Evolutionary conservation across 2,888 invertebrate species (phyloP).

Genomic region (Drosophila recens): DNA sequence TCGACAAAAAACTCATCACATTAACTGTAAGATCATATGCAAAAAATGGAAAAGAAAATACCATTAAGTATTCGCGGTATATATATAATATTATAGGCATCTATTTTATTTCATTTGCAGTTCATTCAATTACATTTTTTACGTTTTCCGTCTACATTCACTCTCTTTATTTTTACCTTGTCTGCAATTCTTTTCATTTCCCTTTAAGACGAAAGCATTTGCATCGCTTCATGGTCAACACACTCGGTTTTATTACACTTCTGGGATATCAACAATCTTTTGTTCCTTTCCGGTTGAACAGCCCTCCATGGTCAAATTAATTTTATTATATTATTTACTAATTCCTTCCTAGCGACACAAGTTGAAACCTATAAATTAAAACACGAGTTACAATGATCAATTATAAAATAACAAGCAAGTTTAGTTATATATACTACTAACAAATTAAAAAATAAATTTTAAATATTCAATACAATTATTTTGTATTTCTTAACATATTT

Average conservation of each 20-base stretch:
- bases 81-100: neutral
- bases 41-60: constrained; percentile 1
- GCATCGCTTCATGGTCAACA: constrained; percentile 1
- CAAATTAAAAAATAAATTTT: too few relatives aligned
- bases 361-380: too few relatives aligned
- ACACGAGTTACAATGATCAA: too few relatives aligned
- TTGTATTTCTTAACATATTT: too few relatives aligned
- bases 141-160: neutral
- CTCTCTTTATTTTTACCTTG: neutral
- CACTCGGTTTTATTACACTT: constrained; percentile 2
- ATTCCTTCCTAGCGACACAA: neutral
- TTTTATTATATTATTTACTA: neutral
- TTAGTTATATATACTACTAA: too few relatives aligned
- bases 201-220: too few relatives aligned
- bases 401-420: too few relatives aligned
- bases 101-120: constrained; percentile 4
- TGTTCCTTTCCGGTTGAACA: neutral
- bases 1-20: constrained; percentile 7
- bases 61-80: neutral
- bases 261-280: neutral
- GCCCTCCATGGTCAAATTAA: neutral
- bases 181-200: neutral
- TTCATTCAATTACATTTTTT: constrained; percentile 2
- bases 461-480: too few relatives aligned
- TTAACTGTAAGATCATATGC: constrained; percentile 15